These are phyloP conservation scores for Psammodynastes pulverulentus DNA, from an alignment of 2,113 vertebrate species.

Conservation along the genomic window DNA sequence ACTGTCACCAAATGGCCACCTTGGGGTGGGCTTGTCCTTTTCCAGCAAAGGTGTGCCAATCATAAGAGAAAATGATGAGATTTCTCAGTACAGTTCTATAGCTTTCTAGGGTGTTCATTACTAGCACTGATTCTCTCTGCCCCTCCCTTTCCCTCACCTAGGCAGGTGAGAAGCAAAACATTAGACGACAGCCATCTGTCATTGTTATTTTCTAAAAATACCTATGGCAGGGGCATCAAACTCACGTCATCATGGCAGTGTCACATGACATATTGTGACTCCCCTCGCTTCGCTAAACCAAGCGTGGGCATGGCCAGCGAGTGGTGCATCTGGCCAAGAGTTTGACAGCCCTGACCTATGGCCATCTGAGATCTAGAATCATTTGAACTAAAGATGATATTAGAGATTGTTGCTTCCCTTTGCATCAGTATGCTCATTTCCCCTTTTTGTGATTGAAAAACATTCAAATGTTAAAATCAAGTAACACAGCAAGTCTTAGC, in stretches of 20 bases:
- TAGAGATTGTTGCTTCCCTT: neutral
- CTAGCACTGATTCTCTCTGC: neutral
- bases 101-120: neutral
- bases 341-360: neutral
- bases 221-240: neutral
- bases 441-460: neutral
- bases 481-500: neutral
- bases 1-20: neutral
- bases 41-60: neutral
- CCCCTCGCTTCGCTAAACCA: too few species aligned
- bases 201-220: neutral
- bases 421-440: neutral
- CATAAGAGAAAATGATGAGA: neutral
- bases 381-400: neutral
- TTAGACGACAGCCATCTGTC: neutral
- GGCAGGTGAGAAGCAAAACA: neutral
- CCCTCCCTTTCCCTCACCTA: neutral
- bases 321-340: too few species aligned
- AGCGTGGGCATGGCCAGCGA: too few species aligned
- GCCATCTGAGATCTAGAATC: neutral
- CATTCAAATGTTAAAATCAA: neutral
- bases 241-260: too few species aligned
- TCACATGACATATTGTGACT: too few species aligned
- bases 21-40: neutral
- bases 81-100: neutral